Conservation (phyloP, 2,888 invertebrate species). For the Sphaerophoria taeniata region DNA sequence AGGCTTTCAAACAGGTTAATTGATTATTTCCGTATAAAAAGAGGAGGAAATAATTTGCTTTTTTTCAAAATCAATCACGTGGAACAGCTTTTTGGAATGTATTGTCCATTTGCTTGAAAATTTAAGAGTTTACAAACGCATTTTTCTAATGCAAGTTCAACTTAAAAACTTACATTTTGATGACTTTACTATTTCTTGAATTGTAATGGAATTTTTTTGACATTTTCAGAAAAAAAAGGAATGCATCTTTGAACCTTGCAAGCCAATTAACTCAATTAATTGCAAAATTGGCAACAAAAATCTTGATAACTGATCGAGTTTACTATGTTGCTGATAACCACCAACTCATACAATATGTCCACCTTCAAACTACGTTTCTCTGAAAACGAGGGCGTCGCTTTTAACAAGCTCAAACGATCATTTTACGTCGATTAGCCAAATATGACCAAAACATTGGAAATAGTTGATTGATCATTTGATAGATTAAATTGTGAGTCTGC, state of each 20-base stretch:
- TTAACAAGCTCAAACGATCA: constrained; percentile 55
- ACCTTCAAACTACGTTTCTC: constrained; percentile 26
- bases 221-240: too few relatives aligned
- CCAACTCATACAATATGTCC: constrained; percentile 33
- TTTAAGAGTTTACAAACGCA: too few relatives aligned
- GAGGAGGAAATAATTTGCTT: too few relatives aligned
- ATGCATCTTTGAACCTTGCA: too few relatives aligned
- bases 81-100: too few relatives aligned
- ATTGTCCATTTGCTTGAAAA: too few relatives aligned
- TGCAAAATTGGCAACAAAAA: constrained; percentile 56
- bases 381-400: constrained; percentile 61
- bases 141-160: too few relatives aligned
- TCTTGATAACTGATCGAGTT: constrained; percentile 48
- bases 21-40: not conserved
- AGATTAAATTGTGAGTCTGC: constrained; percentile 23
- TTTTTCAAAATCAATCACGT: too few relatives aligned
- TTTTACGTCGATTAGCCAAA: constrained; percentile 60
- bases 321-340: constrained; percentile 46
- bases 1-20: not conserved
- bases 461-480: constrained; percentile 39
- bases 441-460: constrained; percentile 58
- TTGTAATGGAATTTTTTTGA: too few relatives aligned
- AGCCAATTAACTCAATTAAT: constrained; percentile 67
- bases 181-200: too few relatives aligned
- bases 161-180: too few relatives aligned